phyloP scores from a whole-genome alignment of 1,140 invertebrate genomes.

The Cotesia glomerata region DNA sequence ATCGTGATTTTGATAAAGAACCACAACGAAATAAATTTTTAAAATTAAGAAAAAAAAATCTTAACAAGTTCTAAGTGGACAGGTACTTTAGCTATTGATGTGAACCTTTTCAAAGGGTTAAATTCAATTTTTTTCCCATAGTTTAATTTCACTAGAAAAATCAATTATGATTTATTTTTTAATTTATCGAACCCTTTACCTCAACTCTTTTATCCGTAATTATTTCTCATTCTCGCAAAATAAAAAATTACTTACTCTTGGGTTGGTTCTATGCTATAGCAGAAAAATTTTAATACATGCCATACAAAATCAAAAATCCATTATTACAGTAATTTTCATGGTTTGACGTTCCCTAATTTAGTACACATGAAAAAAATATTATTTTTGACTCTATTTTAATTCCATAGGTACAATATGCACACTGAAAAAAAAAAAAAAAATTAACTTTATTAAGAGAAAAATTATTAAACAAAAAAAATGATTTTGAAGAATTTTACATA shows the following conservation, averaged over 20 bases:
- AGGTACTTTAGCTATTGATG: constrained; percentile 16
- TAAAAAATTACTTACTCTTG: too few relatives aligned
- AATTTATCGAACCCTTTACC: not conserved
- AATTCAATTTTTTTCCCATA: constrained; percentile 8
- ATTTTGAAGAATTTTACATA: too few relatives aligned
- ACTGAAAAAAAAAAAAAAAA: too few relatives aligned
- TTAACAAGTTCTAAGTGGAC: constrained; percentile 6
- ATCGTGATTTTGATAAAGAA: constrained; percentile 14
- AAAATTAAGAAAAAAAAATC: constrained; percentile 8
- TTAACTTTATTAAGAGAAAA: too few relatives aligned
- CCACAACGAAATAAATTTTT: constrained; percentile 25
- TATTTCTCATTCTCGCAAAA: not conserved
- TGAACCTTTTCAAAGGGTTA: constrained; percentile 6
- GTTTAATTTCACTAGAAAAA: not conserved
- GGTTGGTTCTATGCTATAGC: too few relatives aligned
- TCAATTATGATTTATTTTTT: constrained; percentile 15
- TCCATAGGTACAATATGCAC: too few relatives aligned
- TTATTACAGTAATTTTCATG: too few relatives aligned
- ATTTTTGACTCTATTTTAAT: too few relatives aligned
- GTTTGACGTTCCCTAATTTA: too few relatives aligned
- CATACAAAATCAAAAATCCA: too few relatives aligned
- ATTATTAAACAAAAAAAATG: too few relatives aligned
- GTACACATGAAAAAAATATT: too few relatives aligned
- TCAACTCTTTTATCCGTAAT: not conserved
- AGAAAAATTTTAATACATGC: not conserved